A percentile compares a stretch with the other conserved stretches of the same genome.
phyloP scores from a whole-genome alignment of 35 echinoderm and acorn worm species.

The Anneissia japonica region DNA sequence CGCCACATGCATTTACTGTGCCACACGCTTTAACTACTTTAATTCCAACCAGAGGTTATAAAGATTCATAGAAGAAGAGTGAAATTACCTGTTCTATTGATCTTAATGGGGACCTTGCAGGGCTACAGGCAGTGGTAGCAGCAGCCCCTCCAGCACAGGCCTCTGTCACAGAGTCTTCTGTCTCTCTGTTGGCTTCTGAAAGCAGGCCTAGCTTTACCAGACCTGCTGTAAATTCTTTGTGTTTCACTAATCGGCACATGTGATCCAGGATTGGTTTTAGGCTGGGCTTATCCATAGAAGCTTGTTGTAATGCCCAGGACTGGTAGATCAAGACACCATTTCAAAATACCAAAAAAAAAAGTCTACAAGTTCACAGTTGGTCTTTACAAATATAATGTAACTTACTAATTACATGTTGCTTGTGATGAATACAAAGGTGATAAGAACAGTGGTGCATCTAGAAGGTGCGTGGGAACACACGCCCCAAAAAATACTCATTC shows the following conservation, averaged over 20 bases:
- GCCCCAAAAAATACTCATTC: too few relatives aligned
- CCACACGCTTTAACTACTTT: background rate
- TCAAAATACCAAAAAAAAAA: too few relatives aligned
- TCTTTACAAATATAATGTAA: too few relatives aligned
- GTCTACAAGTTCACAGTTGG: too few relatives aligned
- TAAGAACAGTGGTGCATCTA: too few relatives aligned
- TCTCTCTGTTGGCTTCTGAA: background rate
- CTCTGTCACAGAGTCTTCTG: background rate
- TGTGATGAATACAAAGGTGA: too few relatives aligned
- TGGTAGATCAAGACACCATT: background rate
- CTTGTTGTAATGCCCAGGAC: slow-evolving; percentile 27
- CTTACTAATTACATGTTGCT: too few relatives aligned
- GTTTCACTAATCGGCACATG: slow-evolving; percentile 11
- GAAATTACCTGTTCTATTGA: background rate
- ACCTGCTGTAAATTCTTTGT: slow-evolving; percentile 12
- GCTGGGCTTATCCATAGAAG: background rate
- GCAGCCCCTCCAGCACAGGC: background rate
- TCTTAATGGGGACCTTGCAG: background rate
- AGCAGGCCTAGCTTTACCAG: slow-evolving; percentile 15
- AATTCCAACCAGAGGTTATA: background rate
- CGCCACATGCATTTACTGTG: too few relatives aligned
- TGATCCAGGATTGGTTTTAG: slow-evolving; percentile 15
- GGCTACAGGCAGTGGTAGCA: background rate
- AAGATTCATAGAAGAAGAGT: background rate
- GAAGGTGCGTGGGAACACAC: too few relatives aligned